Evolutionary conservation across 2,888 invertebrate species (phyloP), one percentile per base, ranked within the genome.

Genomic region (Amphipoea oculea): DNA sequence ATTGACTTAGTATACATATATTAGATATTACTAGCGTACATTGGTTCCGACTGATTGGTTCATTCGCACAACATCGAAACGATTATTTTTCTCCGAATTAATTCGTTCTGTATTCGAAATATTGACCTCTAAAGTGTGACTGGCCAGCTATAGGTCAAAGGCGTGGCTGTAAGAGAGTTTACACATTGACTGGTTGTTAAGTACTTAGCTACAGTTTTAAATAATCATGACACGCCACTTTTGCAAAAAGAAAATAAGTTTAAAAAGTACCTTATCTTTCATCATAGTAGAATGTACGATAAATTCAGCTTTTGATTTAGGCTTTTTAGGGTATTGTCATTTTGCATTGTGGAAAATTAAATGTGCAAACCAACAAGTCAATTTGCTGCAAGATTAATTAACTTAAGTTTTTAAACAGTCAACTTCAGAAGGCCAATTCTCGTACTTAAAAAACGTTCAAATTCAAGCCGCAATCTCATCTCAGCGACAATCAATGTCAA

Each of bases 111-210:
- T 89, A 88, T 90, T 90, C 75, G 69, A 86, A 85, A 87, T 84
- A 84, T 70, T 90, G 91, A 92, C 90, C 91, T 92, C 89, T 88
- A 81, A 78, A 82, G 72, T 87, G 83, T 87, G 79, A 90, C 90
- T 93, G 91, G 92, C 91, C 91, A 87, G 89, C 89, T 92, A 95
- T 90, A 95, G 95, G 94, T 95, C 92, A 91, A 91, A 92, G 95
- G 95, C 94, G 95, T 94, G 94, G 92, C 90, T 88, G 83, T 86
- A 69, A 89, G 71, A 48, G 79, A 57, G 73, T 23, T 75, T 82
- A 65, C 76, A 89, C 63, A 89, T 65, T 76, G 63, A 20, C 12
- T 67, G 23, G 1, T 23, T 23, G 5, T 23, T 62, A 77, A 62
- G 40, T 40, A 36, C 36, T 36, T 36, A 65, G 57, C 17, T 68